A percentile compares a stretch with the other conserved stretches of the same genome.
Conservation (phyloP, 2,888 invertebrate species). For the Megalurothrips usitatus region DNA sequence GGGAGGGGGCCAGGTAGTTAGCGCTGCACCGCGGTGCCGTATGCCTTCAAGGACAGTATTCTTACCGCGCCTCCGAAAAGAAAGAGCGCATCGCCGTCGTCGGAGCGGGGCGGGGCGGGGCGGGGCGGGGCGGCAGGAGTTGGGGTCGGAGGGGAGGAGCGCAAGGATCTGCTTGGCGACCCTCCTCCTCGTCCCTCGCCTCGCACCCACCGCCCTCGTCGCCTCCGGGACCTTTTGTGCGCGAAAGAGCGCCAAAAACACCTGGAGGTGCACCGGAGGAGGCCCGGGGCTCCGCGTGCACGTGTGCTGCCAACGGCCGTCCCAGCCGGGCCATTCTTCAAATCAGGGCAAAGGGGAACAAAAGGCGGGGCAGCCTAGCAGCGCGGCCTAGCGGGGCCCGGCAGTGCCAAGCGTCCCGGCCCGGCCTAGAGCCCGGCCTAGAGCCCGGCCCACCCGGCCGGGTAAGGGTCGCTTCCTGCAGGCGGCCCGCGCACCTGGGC, state of each 20-base stretch:
- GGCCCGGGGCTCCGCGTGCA: too few relatives aligned
- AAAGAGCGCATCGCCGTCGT: too few relatives aligned
- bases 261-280: neutral
- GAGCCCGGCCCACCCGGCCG: neutral
- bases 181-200: too few relatives aligned
- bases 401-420: too few relatives aligned
- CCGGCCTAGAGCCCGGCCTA: too few relatives aligned
- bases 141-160: too few relatives aligned
- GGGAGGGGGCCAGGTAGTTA: neutral
- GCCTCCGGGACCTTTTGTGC: neutral
- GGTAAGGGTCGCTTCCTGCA: neutral
- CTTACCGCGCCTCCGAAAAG: too few relatives aligned
- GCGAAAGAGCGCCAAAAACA: neutral
- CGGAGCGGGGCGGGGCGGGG: neutral
- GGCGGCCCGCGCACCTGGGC: constrained; percentile 19
- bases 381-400: neutral
- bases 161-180: neutral
- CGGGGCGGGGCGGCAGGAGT: too few relatives aligned
- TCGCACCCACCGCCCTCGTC: neutral
- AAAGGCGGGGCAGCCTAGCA: neutral
- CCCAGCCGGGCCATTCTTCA: too few relatives aligned
- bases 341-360: too few relatives aligned
- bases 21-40: too few relatives aligned
- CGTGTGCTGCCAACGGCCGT: neutral
- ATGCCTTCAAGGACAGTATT: too few relatives aligned